phyloP scores from a whole-genome alignment of 2,797 vertebrate species.

The Cyclopterus lumpus region DNA sequence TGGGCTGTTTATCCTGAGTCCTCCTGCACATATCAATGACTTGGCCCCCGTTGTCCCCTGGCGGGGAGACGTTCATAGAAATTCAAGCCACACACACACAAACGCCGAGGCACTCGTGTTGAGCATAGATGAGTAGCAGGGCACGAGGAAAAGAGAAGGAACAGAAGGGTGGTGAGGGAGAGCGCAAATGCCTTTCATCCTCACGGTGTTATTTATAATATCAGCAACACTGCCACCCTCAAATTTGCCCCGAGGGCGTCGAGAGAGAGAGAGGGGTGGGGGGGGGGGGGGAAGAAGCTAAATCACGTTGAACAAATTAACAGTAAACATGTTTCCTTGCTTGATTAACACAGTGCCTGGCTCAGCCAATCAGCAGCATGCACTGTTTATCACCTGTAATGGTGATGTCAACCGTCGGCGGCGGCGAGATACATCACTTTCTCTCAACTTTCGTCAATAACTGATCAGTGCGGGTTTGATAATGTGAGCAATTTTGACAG shows the following conservation, averaged over 20 bases:
- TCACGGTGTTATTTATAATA: slow-evolving; percentile 78
- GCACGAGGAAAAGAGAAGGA: slow-evolving; percentile 59
- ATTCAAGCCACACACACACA: slow-evolving; percentile 86
- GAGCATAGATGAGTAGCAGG: slow-evolving; percentile 83
- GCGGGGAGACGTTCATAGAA: slow-evolving; percentile 82
- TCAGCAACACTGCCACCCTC: slow-evolving; percentile 61
- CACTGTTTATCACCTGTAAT: slow-evolving; percentile 5
- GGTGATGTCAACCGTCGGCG: background rate
- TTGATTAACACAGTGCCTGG: background rate
- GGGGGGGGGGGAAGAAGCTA: background rate
- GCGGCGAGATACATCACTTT: background rate
- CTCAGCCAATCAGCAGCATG: slow-evolving; percentile 9
- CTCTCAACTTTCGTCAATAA: slow-evolving; percentile 7
- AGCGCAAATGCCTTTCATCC: slow-evolving; percentile 67
- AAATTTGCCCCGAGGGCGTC: slow-evolving; percentile 52
- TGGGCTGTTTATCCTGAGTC: slow-evolving; percentile 85
- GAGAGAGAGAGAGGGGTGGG: background rate
- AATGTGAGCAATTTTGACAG: slow-evolving; percentile 37
- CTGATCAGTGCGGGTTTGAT: slow-evolving; percentile 25
- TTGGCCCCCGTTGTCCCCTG: slow-evolving; percentile 74
- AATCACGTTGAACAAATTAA: slow-evolving; percentile 37
- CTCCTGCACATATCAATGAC: slow-evolving; percentile 88
- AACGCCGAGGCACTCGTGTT: slow-evolving; percentile 80
- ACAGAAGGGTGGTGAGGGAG: slow-evolving; percentile 58
- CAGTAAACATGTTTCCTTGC: slow-evolving; percentile 29